Evolutionary conservation across 2,797 vertebrate genomes (phyloP).

Genomic region (Alectoris magna): DNA sequence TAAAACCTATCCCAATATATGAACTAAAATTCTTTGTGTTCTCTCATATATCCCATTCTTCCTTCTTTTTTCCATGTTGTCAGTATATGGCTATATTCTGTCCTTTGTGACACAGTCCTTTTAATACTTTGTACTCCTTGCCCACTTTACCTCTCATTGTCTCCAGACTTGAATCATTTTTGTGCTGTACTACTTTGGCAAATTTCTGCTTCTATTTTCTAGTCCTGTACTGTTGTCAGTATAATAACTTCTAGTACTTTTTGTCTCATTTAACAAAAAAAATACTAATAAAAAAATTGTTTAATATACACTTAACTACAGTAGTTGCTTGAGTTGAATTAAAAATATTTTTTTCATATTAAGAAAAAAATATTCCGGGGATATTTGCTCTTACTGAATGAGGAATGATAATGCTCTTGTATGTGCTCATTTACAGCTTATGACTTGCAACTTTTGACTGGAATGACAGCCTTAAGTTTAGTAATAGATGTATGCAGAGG

Average conservation of each 20-base stretch:
- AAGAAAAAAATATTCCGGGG: neutral
- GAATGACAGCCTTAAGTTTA: neutral
- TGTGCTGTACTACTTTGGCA: neutral
- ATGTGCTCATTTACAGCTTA: neutral
- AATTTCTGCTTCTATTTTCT: neutral
- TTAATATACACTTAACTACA: neutral
- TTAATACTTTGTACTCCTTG: neutral
- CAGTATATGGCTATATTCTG: neutral
- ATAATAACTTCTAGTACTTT: neutral
- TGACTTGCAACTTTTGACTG: neutral
- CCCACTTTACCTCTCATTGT: neutral
- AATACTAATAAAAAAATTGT: neutral
- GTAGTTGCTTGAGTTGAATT: neutral
- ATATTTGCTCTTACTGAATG: neutral
- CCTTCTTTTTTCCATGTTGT: neutral
- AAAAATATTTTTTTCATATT: neutral
- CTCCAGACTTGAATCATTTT: neutral
- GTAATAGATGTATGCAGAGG: neutral
- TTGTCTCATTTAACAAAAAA: neutral
- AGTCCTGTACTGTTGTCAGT: neutral
- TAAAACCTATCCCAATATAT: neutral
- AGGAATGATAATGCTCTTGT: neutral
- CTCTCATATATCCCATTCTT: accelerated
- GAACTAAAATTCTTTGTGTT: neutral
- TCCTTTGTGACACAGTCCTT: neutral